These are phyloP conservation scores for Quiscalus mexicanus DNA, from an alignment of 2,113 vertebrate genomes.

Conservation along the genomic window DNA sequence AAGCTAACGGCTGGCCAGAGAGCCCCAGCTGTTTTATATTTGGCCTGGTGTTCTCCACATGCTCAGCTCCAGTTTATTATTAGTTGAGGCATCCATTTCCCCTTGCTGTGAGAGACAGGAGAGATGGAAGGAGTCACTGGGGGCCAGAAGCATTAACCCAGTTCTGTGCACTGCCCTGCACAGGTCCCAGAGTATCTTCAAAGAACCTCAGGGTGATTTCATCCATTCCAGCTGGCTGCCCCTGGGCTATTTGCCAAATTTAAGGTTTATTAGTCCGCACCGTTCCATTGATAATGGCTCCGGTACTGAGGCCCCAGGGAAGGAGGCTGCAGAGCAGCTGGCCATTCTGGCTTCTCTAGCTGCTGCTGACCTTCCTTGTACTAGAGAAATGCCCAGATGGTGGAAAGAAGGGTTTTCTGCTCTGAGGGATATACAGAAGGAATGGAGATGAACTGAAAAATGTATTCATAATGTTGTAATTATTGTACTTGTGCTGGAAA, in stretches of 20 bases:
- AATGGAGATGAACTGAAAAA: conserved; percentile 9
- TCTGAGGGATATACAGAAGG: background rate
- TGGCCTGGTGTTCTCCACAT: background rate
- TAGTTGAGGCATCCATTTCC: background rate
- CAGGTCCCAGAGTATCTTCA: background rate
- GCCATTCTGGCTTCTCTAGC: conserved; percentile 15
- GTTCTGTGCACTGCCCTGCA: background rate
- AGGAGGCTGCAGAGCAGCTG: conserved; percentile 33
- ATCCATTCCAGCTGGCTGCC: conserved; percentile 19
- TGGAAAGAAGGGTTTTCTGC: conserved; percentile 3
- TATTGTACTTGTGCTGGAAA: background rate
- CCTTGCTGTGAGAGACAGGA: background rate
- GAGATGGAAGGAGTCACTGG: background rate
- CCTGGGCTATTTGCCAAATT: conserved; percentile 49
- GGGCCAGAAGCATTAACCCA: conserved; percentile 22
- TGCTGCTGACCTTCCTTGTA: conserved; percentile 41
- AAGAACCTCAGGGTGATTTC: background rate
- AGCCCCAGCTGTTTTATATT: conserved; percentile 28
- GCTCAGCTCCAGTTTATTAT: background rate
- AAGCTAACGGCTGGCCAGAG: background rate
- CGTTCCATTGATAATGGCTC: conserved; percentile 16
- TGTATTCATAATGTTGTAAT: conserved; percentile 10
- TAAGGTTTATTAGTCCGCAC: conserved; percentile 19
- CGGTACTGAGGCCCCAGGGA: background rate
- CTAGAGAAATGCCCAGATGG: conserved; percentile 31